Conservation (phyloP, 2,888 invertebrate genomes). For the Xestoiulus laeticollis region DNA sequence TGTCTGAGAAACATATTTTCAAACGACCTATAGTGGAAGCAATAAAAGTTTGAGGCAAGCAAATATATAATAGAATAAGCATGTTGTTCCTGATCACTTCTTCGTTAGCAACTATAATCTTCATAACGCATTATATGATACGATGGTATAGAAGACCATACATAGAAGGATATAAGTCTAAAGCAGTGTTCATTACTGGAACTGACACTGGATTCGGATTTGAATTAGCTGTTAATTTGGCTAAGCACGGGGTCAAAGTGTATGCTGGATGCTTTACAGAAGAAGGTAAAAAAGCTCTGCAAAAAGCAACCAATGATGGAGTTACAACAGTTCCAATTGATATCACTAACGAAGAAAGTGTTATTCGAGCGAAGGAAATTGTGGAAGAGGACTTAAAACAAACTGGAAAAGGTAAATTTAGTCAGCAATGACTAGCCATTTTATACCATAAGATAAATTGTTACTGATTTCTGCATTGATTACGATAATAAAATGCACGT, state of each 20-base stretch:
- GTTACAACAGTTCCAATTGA: slow-evolving; percentile 2
- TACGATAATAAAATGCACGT: not conserved
- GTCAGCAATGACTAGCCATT: not conserved
- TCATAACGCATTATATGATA: not conserved
- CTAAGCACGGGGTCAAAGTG: slow-evolving; percentile 35
- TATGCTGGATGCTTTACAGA: slow-evolving; percentile 26
- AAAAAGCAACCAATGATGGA: not conserved
- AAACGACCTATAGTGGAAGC: too few species aligned
- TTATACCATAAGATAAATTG: not conserved
- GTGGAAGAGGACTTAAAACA: slow-evolving; percentile 29
- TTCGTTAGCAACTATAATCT: not conserved
- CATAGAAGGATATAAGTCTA: not conserved
- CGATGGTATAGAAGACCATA: not conserved
- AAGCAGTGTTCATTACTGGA: slow-evolving; percentile 25
- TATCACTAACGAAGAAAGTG: slow-evolving; percentile 3
- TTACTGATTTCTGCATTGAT: not conserved
- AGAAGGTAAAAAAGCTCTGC: not conserved
- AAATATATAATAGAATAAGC: not conserved
- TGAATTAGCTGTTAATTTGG: slow-evolving; percentile 10
- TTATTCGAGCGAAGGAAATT: not conserved
- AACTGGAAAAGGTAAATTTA: not conserved
- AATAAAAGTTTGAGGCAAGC: too few species aligned
- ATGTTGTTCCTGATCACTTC: not conserved
- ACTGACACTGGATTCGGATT: slow-evolving; percentile 13
- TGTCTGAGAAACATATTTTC: too few species aligned